A percentile compares a stretch with the other conserved stretches of the same genome.
Conservation (phyloP, 1,140 invertebrate species). For the Calliopsis andreniformis region DNA sequence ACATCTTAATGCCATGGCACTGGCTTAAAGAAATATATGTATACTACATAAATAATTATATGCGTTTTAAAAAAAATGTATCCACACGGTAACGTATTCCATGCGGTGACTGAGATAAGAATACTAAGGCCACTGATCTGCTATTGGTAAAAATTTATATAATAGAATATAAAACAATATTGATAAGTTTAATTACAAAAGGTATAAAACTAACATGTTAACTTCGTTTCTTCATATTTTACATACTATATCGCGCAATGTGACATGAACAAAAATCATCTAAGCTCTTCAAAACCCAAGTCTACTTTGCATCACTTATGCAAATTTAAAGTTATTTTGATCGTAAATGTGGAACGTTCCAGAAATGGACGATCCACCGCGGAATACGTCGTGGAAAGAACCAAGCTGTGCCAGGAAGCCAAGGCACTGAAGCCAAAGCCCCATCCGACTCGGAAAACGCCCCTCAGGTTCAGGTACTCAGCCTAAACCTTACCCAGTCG, state of each 20-base stretch:
- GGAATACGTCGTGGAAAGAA: conserved; percentile 88
- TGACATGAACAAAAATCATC: background rate
- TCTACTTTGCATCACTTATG: conserved; percentile 2
- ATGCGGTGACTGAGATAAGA: conserved; percentile 21
- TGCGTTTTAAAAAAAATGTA: conserved; percentile 61
- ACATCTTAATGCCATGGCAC: conserved; percentile 47
- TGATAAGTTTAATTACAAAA: conserved; percentile 1
- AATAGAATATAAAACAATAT: background rate
- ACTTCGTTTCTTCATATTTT: background rate
- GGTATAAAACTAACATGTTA: conserved; percentile 12
- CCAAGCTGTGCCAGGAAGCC: conserved; percentile 82
- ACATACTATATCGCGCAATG: background rate
- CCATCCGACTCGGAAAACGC: conserved; percentile 80
- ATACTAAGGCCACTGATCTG: conserved; percentile 26
- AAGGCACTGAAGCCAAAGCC: conserved; percentile 79
- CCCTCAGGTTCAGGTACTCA: conserved; percentile 80
- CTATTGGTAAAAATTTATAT: conserved; percentile 15
- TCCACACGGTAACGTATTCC: conserved; percentile 65
- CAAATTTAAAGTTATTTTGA: conserved; percentile 53
- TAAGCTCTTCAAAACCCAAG: conserved; percentile 7
- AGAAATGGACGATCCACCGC: conserved; percentile 90
- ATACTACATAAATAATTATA: conserved; percentile 33
- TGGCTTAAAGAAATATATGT: conserved; percentile 26
- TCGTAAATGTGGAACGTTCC: conserved; percentile 81
- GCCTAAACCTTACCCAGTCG: conserved; percentile 77